Percentiles rank a stretch among this genome's conserved stretches.
phyloP scores from a whole-genome alignment of 1,140 invertebrate species.

The Apis dorsata region DNA sequence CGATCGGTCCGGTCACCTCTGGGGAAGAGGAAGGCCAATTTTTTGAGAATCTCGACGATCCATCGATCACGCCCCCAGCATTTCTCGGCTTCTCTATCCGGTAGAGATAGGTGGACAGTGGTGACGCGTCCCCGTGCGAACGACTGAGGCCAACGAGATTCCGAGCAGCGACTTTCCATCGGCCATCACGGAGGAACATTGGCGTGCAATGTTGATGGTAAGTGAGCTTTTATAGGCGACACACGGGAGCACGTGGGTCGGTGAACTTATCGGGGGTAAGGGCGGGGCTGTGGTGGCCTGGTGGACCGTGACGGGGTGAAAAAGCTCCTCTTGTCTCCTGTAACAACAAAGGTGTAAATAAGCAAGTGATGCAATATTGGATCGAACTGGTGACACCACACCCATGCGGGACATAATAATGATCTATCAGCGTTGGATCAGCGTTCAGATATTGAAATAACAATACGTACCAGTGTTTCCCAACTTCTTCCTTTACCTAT shows the following conservation, averaged over 20 bases:
- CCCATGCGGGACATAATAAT: slow-evolving; percentile 13
- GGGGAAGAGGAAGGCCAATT: no score
- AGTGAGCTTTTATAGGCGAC: slow-evolving; percentile 73
- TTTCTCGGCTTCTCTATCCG: neutral
- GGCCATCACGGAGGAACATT: slow-evolving; percentile 70
- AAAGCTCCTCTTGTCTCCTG: slow-evolving; percentile 27
- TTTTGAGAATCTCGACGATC: neutral
- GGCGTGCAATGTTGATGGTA: slow-evolving; percentile 65
- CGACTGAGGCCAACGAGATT: slow-evolving; percentile 21
- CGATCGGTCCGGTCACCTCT: no score
- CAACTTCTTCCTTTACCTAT: no score
- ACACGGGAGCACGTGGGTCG: slow-evolving; percentile 67
- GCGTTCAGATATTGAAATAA: neutral
- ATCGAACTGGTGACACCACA: slow-evolving; percentile 44
- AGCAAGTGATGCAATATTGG: slow-evolving; percentile 29
- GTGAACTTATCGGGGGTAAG: slow-evolving; percentile 67
- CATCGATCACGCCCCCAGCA: neutral
- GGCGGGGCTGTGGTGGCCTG: slow-evolving; percentile 62
- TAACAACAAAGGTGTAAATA: slow-evolving; percentile 3
- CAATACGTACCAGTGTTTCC: neutral
- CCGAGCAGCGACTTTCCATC: slow-evolving; percentile 54
- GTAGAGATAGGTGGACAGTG: neutral
- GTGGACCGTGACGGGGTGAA: slow-evolving; percentile 49
- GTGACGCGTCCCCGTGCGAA: neutral
- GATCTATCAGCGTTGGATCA: neutral